phyloP scores from a whole-genome alignment of 2,888 invertebrate species.

The Hypselothyrea guttata region DNA sequence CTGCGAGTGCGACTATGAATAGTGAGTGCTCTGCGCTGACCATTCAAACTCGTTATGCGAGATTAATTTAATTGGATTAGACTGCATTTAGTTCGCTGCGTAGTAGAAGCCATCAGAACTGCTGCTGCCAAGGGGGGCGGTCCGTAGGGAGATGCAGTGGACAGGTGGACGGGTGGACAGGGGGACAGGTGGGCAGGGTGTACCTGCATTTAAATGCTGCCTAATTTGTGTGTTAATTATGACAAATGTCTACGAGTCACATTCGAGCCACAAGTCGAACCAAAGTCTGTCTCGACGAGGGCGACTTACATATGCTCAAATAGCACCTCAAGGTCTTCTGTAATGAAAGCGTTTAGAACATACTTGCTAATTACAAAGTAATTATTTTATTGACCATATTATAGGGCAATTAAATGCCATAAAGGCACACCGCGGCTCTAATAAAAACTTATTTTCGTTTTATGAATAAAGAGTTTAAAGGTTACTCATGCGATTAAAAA shows the following conservation, averaged over 20 bases:
- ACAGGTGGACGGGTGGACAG: not conserved
- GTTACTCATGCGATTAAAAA: too few relatives aligned
- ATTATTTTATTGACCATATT: too few relatives aligned
- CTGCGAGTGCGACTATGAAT: slow-evolving; percentile 2
- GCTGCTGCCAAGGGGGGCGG: slow-evolving; percentile 12
- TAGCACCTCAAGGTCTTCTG: slow-evolving; percentile 6
- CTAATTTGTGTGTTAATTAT: slow-evolving; percentile 71
- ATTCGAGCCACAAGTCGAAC: slow-evolving; percentile 24
- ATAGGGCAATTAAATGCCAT: too few relatives aligned
- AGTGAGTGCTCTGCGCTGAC: slow-evolving; percentile 23
- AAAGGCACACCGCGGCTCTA: too few relatives aligned
- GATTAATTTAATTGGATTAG: slow-evolving; percentile 72
- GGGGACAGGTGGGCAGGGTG: slow-evolving; percentile 32
- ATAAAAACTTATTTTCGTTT: too few relatives aligned
- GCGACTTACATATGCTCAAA: too few relatives aligned
- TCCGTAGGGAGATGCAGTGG: too few relatives aligned
- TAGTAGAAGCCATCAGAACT: slow-evolving; percentile 17
- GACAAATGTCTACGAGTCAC: slow-evolving; percentile 63
- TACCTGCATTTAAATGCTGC: slow-evolving; percentile 39
- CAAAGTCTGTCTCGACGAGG: slow-evolving; percentile 26
- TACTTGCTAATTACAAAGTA: not conserved
- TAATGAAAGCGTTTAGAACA: not conserved
- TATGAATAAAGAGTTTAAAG: too few relatives aligned
- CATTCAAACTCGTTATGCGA: slow-evolving; percentile 58
- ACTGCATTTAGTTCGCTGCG: slow-evolving; percentile 30